Base-by-base conservation (phyloP, 37 sponge, comb jelly and placozoan species). In the Halisarca cf. caerulea region DNA sequence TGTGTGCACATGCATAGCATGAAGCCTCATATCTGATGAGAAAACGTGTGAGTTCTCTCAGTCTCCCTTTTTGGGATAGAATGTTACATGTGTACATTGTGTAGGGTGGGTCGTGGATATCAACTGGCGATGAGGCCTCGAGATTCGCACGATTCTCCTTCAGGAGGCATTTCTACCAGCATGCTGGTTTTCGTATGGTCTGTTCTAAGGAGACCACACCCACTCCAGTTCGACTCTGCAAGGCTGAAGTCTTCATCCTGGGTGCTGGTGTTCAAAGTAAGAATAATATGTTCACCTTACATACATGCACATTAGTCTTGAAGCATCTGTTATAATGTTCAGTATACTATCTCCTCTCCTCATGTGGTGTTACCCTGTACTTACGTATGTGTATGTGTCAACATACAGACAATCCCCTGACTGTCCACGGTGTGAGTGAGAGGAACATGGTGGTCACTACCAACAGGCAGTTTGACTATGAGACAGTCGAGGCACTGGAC, bases 151-250 rank as follows among this genome's bases (percentile, higher is more conserved):
- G 96, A 24, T 96, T 85, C 73, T 47, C 94, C 30, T 96, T 96
- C 73, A 78, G 96, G 38, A 81, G 96, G n/a, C 96, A 96, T 61
- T 96, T 96, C 90, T 91, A 90, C 58, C 96, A 96, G 58, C 96
- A 96, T 73, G 58, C 81, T 15, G 96, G 96, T 2, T 96, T 96
- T 88, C 89, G 96, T 0, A 5, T 96, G 83, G 96, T 90, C 30
- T 86, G 86, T 42, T 88, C 86, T 5, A 18, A 39, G 21, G 25
- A 2, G 24, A 28, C 61, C 23, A 41, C 61, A 18, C 81, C 83
- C 47, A 80, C 90, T 3, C 96, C 96, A 0, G 91, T 91, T 23
- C 89, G 89, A 1, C 80, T 96, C n/a, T 91, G 92, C 82, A 69
- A 68, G 18, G 59, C 83, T 0, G 82, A 90, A 47, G 91, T 85